Conservation (phyloP, 2,797 vertebrate species). For the Crax fasciolata region DNA sequence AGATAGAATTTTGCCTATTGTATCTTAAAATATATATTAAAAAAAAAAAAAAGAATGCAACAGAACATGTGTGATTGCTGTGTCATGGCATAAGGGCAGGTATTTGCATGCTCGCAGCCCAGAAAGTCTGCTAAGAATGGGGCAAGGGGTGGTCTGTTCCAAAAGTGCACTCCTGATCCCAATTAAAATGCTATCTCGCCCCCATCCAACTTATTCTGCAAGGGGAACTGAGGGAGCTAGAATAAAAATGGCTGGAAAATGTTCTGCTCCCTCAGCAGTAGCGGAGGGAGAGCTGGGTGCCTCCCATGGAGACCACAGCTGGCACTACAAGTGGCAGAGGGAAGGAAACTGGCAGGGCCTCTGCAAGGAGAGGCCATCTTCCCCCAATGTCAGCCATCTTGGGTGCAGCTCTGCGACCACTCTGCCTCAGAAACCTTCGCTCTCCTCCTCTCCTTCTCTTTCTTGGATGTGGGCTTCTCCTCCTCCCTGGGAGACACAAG, state of each 20-base stretch:
- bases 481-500: accelerated
- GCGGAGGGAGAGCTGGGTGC: too few relatives aligned
- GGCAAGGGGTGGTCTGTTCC: neutral
- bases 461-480: accelerated
- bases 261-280: neutral
- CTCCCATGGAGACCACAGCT: too few relatives aligned
- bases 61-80: neutral
- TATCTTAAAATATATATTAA: neutral
- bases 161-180: neutral
- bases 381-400: accelerated
- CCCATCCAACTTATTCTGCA: neutral
- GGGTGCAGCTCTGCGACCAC: neutral
- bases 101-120: accelerated
- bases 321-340: neutral
- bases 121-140: accelerated
- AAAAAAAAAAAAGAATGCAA: neutral
- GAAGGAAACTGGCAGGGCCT: accelerated
- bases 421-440: accelerated
- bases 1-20: neutral
- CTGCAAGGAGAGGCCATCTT: too few relatives aligned
- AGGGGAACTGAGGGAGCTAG: neutral
- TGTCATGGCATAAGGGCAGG: neutral
- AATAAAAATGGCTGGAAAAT: neutral
- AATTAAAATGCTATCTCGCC: neutral
- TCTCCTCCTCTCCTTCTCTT: neutral